These are phyloP conservation scores for Morbakka virulenta DNA, from an alignment of 30 jellyfish, hydroid and myxozoan species.

Conservation along the genomic window DNA sequence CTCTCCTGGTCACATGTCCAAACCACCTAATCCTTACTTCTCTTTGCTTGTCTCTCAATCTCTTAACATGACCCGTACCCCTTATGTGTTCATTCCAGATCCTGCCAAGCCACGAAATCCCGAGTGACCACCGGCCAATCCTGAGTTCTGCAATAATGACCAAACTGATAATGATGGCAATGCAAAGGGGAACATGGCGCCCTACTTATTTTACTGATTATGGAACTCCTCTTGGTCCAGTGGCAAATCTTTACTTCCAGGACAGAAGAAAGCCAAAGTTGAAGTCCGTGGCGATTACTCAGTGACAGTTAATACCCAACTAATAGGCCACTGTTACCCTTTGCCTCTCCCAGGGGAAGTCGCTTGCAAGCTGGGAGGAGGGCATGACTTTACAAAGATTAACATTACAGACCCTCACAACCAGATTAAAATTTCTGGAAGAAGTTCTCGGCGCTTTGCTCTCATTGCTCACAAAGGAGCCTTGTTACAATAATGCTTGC, in stretches of 20 bases:
- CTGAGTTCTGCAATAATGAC: too few relatives aligned
- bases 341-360: background rate
- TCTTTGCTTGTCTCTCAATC: too few relatives aligned
- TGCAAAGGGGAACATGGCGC: too few relatives aligned
- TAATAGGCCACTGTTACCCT: background rate
- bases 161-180: too few relatives aligned
- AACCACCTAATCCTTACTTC: too few relatives aligned
- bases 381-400: background rate
- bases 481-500: background rate
- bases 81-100: too few relatives aligned
- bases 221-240: too few relatives aligned
- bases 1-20: too few relatives aligned
- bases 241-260: background rate
- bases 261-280: background rate
- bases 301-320: background rate
- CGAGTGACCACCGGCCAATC: too few relatives aligned
- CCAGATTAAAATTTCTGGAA: background rate
- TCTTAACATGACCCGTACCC: too few relatives aligned
- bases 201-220: too few relatives aligned
- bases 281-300: background rate
- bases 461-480: background rate
- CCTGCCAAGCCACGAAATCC: too few relatives aligned
- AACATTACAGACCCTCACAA: background rate
- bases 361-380: background rate
- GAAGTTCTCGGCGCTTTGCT: background rate